A percentile compares a stretch with the other conserved stretches of the same genome.
These are phyloP conservation scores for Thymelicus sylvestris DNA, from an alignment of 2,888 invertebrate species.

Conservation along the genomic window DNA sequence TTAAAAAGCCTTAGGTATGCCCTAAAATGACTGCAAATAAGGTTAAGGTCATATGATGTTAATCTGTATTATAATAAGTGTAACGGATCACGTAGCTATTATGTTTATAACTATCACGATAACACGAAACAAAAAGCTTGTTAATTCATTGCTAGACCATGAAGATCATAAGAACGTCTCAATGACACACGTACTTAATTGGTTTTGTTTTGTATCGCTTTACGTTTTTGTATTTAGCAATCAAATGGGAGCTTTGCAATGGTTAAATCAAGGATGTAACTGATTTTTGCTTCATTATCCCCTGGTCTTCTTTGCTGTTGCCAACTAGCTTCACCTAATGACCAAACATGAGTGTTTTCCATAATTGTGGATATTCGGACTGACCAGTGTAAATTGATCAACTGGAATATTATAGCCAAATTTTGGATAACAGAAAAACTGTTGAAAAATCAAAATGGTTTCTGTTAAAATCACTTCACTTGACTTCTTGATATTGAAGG, in stretches of 20 bases:
- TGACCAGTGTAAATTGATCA: no score
- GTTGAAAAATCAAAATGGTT: no score
- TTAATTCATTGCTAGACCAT: constrained; percentile 13
- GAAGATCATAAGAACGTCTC: constrained; percentile 16
- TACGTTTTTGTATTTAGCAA: constrained; percentile 15
- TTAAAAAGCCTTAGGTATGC: not conserved
- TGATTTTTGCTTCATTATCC: not conserved
- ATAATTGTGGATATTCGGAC: no score
- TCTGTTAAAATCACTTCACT: no score
- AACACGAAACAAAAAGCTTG: constrained; percentile 7
- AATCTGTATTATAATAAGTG: not conserved
- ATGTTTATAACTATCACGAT: constrained; percentile 4
- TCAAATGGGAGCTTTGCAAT: not conserved
- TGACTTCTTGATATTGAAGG: no score
- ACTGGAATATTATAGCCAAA: no score
- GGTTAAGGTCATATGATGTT: not conserved
- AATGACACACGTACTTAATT: constrained; percentile 32
- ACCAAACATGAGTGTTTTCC: no score
- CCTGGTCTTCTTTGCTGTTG: no score
- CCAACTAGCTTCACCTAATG: no score
- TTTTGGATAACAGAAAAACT: no score
- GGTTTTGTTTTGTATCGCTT: constrained; percentile 10
- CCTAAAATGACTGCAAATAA: not conserved
- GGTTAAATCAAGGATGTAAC: not conserved
- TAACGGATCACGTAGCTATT: constrained; percentile 6